Evolutionary conservation across 1,140 invertebrate genomes (phyloP).

Genomic region (Anastrepha obliqua): DNA sequence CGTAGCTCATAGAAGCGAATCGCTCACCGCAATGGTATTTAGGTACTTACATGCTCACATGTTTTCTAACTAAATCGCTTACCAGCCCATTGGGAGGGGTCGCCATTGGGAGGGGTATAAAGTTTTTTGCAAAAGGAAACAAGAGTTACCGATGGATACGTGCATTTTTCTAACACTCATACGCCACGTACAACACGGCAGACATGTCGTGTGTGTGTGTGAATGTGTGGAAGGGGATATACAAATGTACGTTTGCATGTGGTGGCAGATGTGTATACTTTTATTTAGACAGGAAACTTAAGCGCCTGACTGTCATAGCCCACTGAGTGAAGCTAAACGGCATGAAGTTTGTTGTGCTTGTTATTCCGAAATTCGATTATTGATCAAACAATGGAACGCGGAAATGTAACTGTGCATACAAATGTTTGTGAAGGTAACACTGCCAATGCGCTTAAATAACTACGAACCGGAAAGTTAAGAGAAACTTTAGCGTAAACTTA

Average conservation of each 20-base stretch:
- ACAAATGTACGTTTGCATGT: neutral
- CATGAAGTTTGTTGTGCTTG: conserved; percentile 29
- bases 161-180: neutral
- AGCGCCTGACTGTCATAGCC: neutral
- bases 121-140: neutral
- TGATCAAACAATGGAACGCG: conserved; percentile 37
- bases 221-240: neutral
- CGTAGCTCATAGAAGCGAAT: neutral
- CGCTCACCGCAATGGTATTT: conserved; percentile 6
- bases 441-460: neutral
- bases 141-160: neutral
- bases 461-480: too few species aligned
- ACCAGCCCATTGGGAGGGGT: neutral
- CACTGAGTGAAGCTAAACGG: conserved; percentile 6
- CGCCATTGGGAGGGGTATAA: neutral
- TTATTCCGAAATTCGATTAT: conserved; percentile 37
- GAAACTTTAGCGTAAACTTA: too few species aligned
- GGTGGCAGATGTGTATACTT: neutral
- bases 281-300: neutral
- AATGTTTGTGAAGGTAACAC: neutral
- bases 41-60: conserved; percentile 30
- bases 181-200: neutral
- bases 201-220: neutral
- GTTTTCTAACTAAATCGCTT: neutral
- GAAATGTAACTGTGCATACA: neutral